phyloP scores from a whole-genome alignment of 2,113 vertebrate species.

The Toxotes chatareus region DNA sequence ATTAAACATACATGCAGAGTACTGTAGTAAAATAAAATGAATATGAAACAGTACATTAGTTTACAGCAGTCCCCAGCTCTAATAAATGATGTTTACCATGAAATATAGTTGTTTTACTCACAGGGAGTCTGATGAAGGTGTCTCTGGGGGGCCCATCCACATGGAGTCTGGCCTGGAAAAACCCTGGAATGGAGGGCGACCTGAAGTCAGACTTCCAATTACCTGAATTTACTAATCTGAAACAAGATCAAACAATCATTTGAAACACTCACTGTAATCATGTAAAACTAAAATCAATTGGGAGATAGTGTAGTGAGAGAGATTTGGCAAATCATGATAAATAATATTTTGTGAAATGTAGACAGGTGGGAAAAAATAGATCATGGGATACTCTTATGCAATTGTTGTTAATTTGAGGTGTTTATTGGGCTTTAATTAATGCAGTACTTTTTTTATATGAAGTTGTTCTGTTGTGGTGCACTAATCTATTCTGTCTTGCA shows the following conservation, averaged over 20 bases:
- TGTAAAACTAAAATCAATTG: not conserved
- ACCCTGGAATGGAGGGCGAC: constrained; percentile 82
- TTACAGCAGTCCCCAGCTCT: not conserved
- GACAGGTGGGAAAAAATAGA: no score
- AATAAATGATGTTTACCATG: not conserved
- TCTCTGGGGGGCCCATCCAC: constrained; percentile 85
- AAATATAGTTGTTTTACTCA: constrained; percentile 47
- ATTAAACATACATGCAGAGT: no score
- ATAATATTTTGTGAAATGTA: no score
- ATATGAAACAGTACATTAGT: not conserved
- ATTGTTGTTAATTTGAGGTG: no score
- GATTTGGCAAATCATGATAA: not conserved
- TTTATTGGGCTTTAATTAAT: no score
- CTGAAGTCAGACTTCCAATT: constrained; percentile 84
- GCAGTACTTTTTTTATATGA: no score
- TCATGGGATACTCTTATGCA: no score
- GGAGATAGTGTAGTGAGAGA: not conserved
- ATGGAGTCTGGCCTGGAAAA: constrained; percentile 85
- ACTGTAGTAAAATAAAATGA: no score
- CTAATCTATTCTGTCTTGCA: no score
- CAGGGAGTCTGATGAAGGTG: constrained; percentile 91
- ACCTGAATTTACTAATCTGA: constrained; percentile 79
- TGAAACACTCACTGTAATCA: not conserved
- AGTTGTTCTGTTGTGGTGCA: no score
- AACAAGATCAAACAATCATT: constrained; percentile 23